These are phyloP conservation scores for Ectemnius lituratus DNA, from an alignment of 2,888 invertebrate genomes.

Conservation along the genomic window DNA sequence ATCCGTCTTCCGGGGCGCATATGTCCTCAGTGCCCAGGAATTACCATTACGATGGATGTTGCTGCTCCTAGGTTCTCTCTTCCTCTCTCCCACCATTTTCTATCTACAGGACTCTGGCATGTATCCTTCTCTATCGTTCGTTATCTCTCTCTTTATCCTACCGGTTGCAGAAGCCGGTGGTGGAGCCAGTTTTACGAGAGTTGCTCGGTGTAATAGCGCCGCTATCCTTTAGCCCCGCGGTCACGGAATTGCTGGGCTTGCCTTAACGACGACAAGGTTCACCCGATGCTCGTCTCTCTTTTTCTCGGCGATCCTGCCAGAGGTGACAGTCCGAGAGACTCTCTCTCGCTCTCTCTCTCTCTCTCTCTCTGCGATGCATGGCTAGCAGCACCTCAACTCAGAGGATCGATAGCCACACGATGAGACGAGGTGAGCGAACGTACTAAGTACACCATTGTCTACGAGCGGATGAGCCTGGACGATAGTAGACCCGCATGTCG, in stretches of 20 bases:
- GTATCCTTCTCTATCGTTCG: no score
- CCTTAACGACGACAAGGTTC: slow-evolving; percentile 10
- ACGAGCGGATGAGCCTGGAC: slow-evolving; percentile 64
- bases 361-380: slow-evolving; percentile 12
- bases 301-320: no score
- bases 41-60: slow-evolving; percentile 58
- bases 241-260: slow-evolving; percentile 41
- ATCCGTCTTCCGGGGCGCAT: slow-evolving; percentile 56
- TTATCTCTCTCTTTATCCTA: no score
- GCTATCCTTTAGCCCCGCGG: slow-evolving; percentile 42
- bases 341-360: no score
- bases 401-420: slow-evolving; percentile 58
- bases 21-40: slow-evolving; percentile 52
- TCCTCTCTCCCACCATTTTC: slow-evolving; percentile 17
- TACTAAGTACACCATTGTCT: slow-evolving; percentile 59
- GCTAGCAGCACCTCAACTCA: slow-evolving; percentile 10
- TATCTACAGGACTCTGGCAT: no score
- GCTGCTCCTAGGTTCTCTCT: slow-evolving; percentile 13
- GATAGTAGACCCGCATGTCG: slow-evolving; percentile 70
- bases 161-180: neutral
- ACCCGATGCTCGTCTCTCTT: slow-evolving; percentile 8
- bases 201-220: slow-evolving; percentile 61
- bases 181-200: slow-evolving; percentile 62
- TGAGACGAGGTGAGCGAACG: slow-evolving; percentile 52
- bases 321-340: no score